phyloP scores from a whole-genome alignment of 2,888 invertebrate genomes.

The Dasypogon diadema region DNA sequence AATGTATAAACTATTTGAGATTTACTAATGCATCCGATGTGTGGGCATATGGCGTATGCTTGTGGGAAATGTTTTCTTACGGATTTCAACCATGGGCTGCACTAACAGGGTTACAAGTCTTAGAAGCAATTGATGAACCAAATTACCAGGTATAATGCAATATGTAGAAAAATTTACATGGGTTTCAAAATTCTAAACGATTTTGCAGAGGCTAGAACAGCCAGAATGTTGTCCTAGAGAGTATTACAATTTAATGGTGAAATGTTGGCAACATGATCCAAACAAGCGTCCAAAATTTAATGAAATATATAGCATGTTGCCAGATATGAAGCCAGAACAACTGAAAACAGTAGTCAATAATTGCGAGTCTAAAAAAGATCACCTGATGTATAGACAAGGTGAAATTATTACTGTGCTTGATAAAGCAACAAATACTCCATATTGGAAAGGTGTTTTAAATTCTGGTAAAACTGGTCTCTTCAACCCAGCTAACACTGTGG shows the following conservation, averaged over 20 bases:
- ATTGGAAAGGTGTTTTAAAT: slow-evolving; percentile 93
- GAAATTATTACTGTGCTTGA: slow-evolving; percentile 94
- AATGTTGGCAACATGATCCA: slow-evolving; percentile 97
- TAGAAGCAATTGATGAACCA: slow-evolving; percentile 95
- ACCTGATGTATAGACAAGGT: slow-evolving; percentile 85
- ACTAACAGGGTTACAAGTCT: slow-evolving; percentile 91
- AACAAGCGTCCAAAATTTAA: slow-evolving; percentile 89
- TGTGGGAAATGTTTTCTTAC: slow-evolving; percentile 99
- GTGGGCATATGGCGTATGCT: slow-evolving; percentile 98
- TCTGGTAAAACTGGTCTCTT: slow-evolving; percentile 95
- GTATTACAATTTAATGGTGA: slow-evolving; percentile 91
- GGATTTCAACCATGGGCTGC: slow-evolving; percentile 99
- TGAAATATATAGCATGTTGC: slow-evolving; percentile 82
- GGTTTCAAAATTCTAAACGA: slow-evolving; percentile 36
- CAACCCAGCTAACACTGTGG: slow-evolving; percentile 89
- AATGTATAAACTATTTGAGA: slow-evolving; percentile 94
- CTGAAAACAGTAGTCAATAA: slow-evolving; percentile 80
- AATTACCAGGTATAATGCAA: slow-evolving; percentile 76
- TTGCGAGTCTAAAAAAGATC: slow-evolving; percentile 74
- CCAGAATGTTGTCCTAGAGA: slow-evolving; percentile 96
- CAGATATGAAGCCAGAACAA: slow-evolving; percentile 91
- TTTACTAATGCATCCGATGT: slow-evolving; percentile 98
- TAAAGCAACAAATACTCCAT: slow-evolving; percentile 77
- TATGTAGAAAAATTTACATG: background rate
- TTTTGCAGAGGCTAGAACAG: slow-evolving; percentile 82